Evolutionary conservation across 2,113 vertebrate species (phyloP).

Genomic region (Pitta sordida): DNA sequence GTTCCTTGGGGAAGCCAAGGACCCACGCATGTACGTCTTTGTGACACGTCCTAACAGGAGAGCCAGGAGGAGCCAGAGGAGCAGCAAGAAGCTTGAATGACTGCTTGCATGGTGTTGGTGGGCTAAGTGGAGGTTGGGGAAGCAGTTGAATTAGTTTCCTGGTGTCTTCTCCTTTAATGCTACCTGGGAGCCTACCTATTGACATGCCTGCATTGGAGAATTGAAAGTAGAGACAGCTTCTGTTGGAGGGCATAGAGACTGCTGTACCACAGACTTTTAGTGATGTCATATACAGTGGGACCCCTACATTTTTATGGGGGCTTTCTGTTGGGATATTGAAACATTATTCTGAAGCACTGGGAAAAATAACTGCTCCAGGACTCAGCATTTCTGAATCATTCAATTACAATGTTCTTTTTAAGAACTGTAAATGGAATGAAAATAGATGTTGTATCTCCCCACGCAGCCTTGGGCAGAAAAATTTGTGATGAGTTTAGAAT

Average conservation of each 20-base stretch:
- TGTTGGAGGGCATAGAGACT: neutral
- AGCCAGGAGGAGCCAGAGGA: neutral
- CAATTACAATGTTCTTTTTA: neutral
- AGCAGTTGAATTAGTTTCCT: neutral
- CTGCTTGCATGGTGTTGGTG: neutral
- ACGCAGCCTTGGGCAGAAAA: neutral
- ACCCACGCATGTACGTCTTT: neutral
- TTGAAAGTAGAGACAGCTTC: neutral
- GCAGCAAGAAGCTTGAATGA: neutral
- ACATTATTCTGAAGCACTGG: neutral
- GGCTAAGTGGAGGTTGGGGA: neutral
- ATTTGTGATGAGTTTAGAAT: neutral
- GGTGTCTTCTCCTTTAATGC: neutral
- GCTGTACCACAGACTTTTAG: neutral
- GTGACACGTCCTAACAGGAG: neutral
- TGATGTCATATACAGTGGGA: neutral
- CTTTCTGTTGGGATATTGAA: neutral
- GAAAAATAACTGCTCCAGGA: neutral
- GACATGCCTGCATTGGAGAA: neutral
- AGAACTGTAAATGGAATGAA: neutral
- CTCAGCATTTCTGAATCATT: neutral
- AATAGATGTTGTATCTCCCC: neutral
- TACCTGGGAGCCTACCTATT: neutral
- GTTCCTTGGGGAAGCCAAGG: neutral
- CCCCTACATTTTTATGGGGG: neutral